Base-by-base conservation (phyloP, 23 tunicate genomes). In the Corella eumyota region DNA sequence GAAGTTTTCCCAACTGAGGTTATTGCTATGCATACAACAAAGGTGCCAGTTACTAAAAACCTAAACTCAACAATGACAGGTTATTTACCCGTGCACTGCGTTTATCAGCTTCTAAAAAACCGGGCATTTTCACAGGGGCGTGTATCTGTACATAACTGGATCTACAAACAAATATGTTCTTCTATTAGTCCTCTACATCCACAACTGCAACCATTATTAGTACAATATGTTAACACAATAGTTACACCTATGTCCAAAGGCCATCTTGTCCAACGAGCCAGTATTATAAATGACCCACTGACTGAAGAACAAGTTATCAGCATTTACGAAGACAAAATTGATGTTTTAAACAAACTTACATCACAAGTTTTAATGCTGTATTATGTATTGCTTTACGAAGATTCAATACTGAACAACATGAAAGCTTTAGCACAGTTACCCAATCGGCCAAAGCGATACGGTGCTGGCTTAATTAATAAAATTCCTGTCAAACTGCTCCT, bases 41-140 rank as follows among this genome's bases (percentile, higher is more conserved):
- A 79, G 44, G 83, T 88, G 11, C 90, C 96, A 2, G 77, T 79
- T 34, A 88, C 96, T 3, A 79, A 73, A 35, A 33, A 65, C 13
- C 64, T 88, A 9, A 88, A 73, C 62, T 69, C 80, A 9, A 44
- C 61, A 3, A 79, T 88, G 81, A 54, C 77, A 20, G 96, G 96
- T n/a, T 88, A 79, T 35, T 55, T 88, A 2, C 96, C 96, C 17
- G 77, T 88, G 13, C 96, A 88, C 55, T 88, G 96, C 61, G 83
- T 88, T 45, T 78, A 79, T 67, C 96, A 88, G 47, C 77, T 88
- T 30, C 62, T 88, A 26, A 79, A 88, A 62, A 88, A 81, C 13
- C 62, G 96, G 24, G 77, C 96, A 44, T 88, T 88, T 69, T 88
- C 88, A 38, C 68, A 61, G 21, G 60, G 75, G 20, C 30, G 74